Conservation (phyloP, 2,888 invertebrate genomes). For the Harpalus rufipes region DNA sequence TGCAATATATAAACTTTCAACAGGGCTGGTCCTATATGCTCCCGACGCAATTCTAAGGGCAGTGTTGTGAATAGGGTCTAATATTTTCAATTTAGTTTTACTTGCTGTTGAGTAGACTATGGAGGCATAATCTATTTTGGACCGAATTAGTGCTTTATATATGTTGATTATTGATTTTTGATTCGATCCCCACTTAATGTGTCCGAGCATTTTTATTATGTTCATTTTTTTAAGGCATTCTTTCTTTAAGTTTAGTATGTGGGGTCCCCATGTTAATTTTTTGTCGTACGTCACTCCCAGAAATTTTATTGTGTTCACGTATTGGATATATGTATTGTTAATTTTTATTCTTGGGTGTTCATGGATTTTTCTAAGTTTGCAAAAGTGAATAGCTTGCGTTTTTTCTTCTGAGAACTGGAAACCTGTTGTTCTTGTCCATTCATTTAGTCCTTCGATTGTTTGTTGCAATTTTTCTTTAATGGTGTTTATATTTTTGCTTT, state of each 20-base stretch:
- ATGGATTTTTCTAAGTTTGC: background rate
- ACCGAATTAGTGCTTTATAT: slow-evolving; percentile 3
- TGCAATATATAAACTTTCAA: background rate
- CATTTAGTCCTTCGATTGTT: background rate
- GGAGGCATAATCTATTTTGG: slow-evolving; percentile 11
- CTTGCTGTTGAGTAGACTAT: background rate
- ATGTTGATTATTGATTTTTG: slow-evolving; percentile 1
- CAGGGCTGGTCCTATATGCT: background rate
- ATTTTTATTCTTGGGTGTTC: background rate
- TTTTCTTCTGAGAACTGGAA: background rate
- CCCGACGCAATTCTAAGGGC: background rate
- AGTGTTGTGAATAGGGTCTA: background rate
- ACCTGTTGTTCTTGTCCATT: background rate
- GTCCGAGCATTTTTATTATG: background rate
- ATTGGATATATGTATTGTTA: background rate
- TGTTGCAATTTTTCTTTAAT: background rate
- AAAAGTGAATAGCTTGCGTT: background rate
- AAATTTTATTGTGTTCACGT: background rate
- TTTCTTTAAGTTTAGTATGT: background rate
- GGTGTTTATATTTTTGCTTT: background rate
- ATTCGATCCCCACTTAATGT: slow-evolving; percentile 1
- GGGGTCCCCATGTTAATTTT: background rate
- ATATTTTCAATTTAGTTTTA: background rate
- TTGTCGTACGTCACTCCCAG: background rate
- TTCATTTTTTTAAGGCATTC: background rate